Conservation (phyloP, 92 coral and sea anemone genomes). For the Zoanthus sociatus region DNA sequence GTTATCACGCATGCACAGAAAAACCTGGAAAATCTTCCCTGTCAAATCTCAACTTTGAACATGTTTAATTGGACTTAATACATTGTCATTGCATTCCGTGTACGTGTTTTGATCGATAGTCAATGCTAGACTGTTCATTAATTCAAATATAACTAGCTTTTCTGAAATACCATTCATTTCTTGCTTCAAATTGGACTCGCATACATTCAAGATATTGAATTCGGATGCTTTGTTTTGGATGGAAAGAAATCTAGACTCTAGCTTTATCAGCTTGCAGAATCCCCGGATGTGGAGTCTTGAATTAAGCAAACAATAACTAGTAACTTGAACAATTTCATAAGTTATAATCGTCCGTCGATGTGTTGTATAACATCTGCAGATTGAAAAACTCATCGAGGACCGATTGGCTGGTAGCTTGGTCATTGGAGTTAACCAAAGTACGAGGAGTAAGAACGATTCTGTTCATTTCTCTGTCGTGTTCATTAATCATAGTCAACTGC, state of each 20-base stretch:
- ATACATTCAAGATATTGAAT: too few relatives aligned
- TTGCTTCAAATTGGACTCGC: too few relatives aligned
- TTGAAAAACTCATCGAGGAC: conserved; percentile 63
- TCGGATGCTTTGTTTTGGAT: too few relatives aligned
- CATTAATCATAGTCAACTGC: conserved; percentile 57
- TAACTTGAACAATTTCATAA: background rate
- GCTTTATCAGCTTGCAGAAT: background rate
- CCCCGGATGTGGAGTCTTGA: background rate
- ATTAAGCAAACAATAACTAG: background rate
- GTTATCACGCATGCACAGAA: too few relatives aligned
- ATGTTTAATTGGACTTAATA: too few relatives aligned
- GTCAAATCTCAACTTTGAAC: too few relatives aligned
- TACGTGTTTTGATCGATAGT: too few relatives aligned
- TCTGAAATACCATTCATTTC: too few relatives aligned
- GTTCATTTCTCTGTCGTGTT: conserved; percentile 52
- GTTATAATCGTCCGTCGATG: conserved; percentile 18
- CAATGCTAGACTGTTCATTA: too few relatives aligned
- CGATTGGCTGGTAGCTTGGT: background rate
- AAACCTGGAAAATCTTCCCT: too few relatives aligned
- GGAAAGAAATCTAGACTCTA: background rate
- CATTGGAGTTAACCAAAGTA: background rate
- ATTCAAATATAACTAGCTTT: too few relatives aligned
- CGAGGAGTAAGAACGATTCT: conserved; percentile 60
- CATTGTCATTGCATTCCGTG: too few relatives aligned
- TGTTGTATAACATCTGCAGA: conserved; percentile 41